phyloP scores from a whole-genome alignment of 2,113 vertebrate genomes.

The Cephalopterus ornatus region DNA sequence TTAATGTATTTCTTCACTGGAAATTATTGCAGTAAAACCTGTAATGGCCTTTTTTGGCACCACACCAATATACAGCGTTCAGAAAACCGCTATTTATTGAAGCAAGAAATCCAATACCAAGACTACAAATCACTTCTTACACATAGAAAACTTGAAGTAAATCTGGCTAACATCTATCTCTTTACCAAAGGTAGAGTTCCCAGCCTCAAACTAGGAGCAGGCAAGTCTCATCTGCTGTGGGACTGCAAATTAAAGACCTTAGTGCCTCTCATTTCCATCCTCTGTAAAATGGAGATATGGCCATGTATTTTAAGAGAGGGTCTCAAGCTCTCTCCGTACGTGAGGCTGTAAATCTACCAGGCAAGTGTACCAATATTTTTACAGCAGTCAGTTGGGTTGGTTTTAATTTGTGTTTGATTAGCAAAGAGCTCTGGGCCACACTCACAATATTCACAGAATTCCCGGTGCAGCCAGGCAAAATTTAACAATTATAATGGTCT shows the following conservation, averaged over 20 bases:
- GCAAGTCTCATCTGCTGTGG: background rate
- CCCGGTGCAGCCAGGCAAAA: background rate
- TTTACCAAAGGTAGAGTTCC: background rate
- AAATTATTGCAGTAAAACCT: conserved; percentile 27
- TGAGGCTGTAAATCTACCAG: background rate
- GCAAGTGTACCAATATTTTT: background rate
- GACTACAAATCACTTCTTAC: conserved; percentile 17
- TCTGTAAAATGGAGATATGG: background rate
- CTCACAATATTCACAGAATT: conserved; percentile 18
- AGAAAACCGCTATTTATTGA: conserved; percentile 31
- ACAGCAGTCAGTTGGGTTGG: conserved; percentile 20
- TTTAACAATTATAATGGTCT: conserved; percentile 28
- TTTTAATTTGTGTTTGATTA: conserved; percentile 63
- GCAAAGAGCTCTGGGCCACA: conserved; percentile 39
- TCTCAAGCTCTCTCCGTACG: background rate
- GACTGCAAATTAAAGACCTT: background rate
- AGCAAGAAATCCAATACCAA: conserved; percentile 29
- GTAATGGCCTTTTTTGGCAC: conserved; percentile 30
- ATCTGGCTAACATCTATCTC: background rate
- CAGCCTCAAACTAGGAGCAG: background rate
- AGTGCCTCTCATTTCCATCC: background rate
- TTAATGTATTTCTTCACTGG: background rate
- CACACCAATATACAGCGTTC: background rate
- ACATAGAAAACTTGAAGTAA: background rate
- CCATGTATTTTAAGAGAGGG: background rate